Evolutionary conservation across 2,113 vertebrate genomes (phyloP), one percentile per base, ranked within the genome.

Genomic region (Eulemur rufifrons): DNA sequence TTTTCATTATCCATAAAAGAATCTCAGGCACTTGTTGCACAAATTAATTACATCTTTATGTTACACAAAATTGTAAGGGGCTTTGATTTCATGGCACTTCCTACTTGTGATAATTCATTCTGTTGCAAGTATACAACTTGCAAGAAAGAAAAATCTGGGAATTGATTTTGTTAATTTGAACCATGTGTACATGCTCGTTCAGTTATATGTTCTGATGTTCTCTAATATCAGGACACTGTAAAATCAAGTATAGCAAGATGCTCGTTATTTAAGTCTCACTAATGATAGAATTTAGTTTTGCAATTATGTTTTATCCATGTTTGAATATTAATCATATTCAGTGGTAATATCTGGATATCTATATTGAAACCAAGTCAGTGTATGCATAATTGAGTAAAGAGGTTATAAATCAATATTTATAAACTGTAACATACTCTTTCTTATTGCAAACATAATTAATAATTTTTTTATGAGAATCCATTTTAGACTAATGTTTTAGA

Each of bases 211-310:
- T 85, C 42, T 4, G 61, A 91, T 96, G 77, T 68, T 94, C 59
- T 86, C 29, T 61, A 39, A 47, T 88, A 59, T 59, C 42, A 88
- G 42, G 39, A 92, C 47, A 86, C 9, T 84, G 39, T 81, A 74
- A 95, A 96, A 83, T 80, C 68, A 86, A 86, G 6, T 93, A 29
- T 63, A 61, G 32, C 10, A 86, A 94, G 27, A 71, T 73, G 11
- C 7, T 94, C n/a, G 64, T 17, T 94, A 54, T 92, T 97, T 69
- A 94, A 68, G 88, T 86, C 8, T 92, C 74, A 95, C 25, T 95
- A 91, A 84, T 78, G 42, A 82, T 64, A 81, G 47, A 86, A 95
- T 71, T 97, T 85, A 87, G 27, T 92, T 85, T 66, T 73, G 39
- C 6, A 85, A 89, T 71, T 66, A 90, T 89, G 17, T 85, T 78